phyloP scores from a whole-genome alignment of 2,888 invertebrate genomes.

The Eupithecia insigniata region DNA sequence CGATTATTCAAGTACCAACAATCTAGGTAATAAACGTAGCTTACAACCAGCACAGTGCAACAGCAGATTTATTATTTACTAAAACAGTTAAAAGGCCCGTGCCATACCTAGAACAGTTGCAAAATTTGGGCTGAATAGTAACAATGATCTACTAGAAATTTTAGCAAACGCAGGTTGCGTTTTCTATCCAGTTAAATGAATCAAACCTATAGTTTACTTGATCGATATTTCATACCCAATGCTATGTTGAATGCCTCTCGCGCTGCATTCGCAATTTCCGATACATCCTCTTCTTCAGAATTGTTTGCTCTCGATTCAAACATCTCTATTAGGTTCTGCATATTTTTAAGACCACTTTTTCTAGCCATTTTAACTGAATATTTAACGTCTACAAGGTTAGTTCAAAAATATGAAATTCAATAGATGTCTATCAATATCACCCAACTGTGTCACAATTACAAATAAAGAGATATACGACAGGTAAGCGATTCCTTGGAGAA shows the following conservation, averaged over 20 bases:
- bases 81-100: background rate
- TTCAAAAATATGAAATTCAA: slow-evolving; percentile 13
- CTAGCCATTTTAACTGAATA: slow-evolving; percentile 54
- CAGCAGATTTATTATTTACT: too few relatives aligned
- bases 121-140: background rate
- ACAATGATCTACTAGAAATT: background rate
- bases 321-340: slow-evolving; percentile 71
- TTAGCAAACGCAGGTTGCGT: too few relatives aligned
- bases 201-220: background rate
- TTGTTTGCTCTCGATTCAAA: slow-evolving; percentile 65
- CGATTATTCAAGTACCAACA: too few relatives aligned
- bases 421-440: slow-evolving; percentile 28
- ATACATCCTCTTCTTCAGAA: slow-evolving; percentile 53
- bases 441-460: slow-evolving; percentile 42
- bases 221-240: slow-evolving; percentile 48
- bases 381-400: background rate
- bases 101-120: background rate
- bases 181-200: background rate
- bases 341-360: slow-evolving; percentile 55
- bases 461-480: slow-evolving; percentile 56
- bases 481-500: slow-evolving; percentile 52
- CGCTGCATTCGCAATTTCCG: slow-evolving; percentile 52
- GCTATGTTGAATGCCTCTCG: slow-evolving; percentile 52
- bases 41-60: background rate
- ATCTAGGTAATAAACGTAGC: background rate